A percentile compares a stretch with the other conserved stretches of the same genome.
phyloP scores from a whole-genome alignment of 2,888 invertebrate genomes.

The Ferrisia virgata region DNA sequence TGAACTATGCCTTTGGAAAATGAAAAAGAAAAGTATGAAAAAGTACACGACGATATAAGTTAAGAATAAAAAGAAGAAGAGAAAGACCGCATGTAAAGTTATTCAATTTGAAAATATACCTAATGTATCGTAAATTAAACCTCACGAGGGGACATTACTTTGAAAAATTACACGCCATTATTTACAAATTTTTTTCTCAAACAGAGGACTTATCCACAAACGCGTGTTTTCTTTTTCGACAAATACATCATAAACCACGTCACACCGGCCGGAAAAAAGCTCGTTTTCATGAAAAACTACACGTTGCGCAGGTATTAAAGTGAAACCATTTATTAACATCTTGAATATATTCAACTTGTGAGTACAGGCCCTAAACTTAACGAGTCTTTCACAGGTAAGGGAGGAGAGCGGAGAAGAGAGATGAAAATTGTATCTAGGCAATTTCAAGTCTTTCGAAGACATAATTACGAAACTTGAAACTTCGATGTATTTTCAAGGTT shows the following conservation, averaged over 20 bases:
- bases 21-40: not conserved
- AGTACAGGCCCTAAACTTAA: not conserved
- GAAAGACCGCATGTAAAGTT: not conserved
- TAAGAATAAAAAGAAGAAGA: not conserved
- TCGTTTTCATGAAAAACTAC: not conserved
- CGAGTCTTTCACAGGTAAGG: too few relatives aligned
- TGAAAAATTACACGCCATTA: not conserved
- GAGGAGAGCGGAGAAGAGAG: too few relatives aligned
- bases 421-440: too few relatives aligned
- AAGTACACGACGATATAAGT: not conserved
- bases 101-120: constrained; percentile 3
- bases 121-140: constrained; percentile 17
- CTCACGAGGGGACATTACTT: constrained; percentile 9
- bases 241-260: not conserved
- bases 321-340: not conserved
- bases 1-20: not conserved
- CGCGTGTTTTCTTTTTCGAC: not conserved
- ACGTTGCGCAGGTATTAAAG: not conserved
- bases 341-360: not conserved
- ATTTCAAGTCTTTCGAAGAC: too few relatives aligned
- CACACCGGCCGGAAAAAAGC: not conserved
- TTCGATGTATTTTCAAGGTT: too few relatives aligned
- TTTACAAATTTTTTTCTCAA: not conserved
- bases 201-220: not conserved
- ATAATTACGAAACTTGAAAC: too few relatives aligned